Evolutionary conservation across 2,797 vertebrate genomes (phyloP).

Genomic region (Brotula barbata): DNA sequence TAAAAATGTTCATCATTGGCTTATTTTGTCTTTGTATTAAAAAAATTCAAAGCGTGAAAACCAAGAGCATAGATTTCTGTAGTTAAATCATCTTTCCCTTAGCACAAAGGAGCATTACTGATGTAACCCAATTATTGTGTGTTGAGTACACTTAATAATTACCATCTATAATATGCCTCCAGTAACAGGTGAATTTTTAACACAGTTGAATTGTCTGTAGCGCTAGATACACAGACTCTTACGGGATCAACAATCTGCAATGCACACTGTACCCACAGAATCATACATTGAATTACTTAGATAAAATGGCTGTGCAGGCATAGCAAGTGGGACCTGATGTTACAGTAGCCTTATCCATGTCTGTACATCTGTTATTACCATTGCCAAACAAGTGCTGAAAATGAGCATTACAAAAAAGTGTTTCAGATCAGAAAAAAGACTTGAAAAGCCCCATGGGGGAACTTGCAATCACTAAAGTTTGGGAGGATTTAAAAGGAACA

Average conservation of each 20-base stretch:
- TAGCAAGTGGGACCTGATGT: conserved; percentile 19
- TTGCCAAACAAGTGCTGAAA: conserved; percentile 7
- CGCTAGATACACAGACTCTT: no score
- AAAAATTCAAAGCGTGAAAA: conserved; percentile 29
- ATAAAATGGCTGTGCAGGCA: conserved; percentile 19
- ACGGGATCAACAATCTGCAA: no score
- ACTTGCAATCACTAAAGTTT: no score
- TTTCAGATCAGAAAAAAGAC: no score
- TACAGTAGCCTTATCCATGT: conserved; percentile 20
- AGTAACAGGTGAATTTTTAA: no score
- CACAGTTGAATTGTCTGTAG: no score
- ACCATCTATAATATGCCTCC: no score
- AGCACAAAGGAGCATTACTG: conserved; percentile 12
- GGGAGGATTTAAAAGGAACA: neutral
- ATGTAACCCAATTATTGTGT: conserved; percentile 22
- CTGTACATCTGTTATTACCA: conserved; percentile 13
- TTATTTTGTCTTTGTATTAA: neutral
- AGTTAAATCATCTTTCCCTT: conserved; percentile 24
- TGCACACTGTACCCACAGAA: neutral
- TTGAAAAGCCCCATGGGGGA: no score
- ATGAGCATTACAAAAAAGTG: no score
- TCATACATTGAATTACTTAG: conserved; percentile 1
- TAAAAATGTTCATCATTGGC: conserved; percentile 43
- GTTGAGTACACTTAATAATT: conserved; percentile 9
- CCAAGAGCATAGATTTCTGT: conserved; percentile 44